Evolutionary conservation across 2,797 vertebrate species (phyloP).

Genomic region (Hippoglossus hippoglossus): DNA sequence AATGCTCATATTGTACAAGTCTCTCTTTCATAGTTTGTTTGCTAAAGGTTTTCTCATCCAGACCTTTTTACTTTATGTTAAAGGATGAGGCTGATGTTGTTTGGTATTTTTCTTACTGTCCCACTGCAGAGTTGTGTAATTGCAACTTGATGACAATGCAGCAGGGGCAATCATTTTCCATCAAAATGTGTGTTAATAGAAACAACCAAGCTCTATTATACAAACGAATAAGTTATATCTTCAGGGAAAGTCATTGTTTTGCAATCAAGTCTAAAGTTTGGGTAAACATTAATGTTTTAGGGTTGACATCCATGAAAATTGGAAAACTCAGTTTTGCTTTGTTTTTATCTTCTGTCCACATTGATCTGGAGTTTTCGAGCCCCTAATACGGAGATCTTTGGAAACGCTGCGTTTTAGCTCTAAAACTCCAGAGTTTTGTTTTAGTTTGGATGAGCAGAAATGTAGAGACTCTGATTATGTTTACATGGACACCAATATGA

Average conservation of each 20-base stretch:
- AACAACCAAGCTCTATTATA: background rate
- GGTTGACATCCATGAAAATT: background rate
- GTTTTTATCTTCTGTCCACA: background rate
- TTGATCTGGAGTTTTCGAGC: too few species aligned
- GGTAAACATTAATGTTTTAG: background rate
- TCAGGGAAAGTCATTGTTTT: background rate
- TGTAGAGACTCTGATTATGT: too few species aligned
- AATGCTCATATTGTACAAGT: conserved; percentile 12
- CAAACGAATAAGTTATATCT: background rate
- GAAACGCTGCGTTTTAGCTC: too few species aligned
- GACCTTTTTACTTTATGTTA: background rate
- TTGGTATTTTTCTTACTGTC: background rate
- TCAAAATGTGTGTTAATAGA: background rate
- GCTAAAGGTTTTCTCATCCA: conserved; percentile 3
- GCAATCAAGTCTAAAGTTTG: background rate
- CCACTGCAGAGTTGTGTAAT: background rate
- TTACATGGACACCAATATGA: too few species aligned
- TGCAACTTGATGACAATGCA: background rate
- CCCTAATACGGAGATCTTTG: too few species aligned
- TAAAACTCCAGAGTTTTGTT: too few species aligned
- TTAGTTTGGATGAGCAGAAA: too few species aligned
- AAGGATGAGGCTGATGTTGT: background rate
- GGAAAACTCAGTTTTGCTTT: background rate
- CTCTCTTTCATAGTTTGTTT: conserved; percentile 10
- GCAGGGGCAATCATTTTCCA: background rate